Percentiles rank a stretch among this genome's conserved stretches.
Evolutionary conservation across 2,113 vertebrate species (phyloP).

Genomic region (Aythya baeri): DNA sequence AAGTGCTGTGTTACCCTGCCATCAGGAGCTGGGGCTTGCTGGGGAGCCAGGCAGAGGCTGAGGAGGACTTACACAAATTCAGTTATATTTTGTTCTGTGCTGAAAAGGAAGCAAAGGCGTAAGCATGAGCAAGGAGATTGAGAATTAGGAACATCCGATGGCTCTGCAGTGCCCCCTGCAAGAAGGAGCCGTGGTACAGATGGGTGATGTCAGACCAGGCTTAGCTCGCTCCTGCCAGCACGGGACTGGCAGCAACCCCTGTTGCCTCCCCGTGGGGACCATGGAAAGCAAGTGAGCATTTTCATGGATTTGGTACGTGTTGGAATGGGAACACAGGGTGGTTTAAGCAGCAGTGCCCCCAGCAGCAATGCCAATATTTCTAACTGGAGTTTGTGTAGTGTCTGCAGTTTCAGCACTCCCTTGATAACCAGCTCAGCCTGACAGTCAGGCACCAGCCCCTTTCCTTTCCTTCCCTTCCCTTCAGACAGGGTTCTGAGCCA

Average conservation of each 20-base stretch:
- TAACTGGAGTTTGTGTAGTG: background rate
- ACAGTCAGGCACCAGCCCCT: background rate
- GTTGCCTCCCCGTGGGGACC: rapidly evolving
- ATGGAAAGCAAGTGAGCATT: rapidly evolving
- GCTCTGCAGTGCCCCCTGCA: background rate
- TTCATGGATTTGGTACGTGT: background rate
- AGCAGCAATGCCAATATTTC: rapidly evolving
- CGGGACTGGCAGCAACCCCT: rapidly evolving
- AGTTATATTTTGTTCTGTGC: background rate
- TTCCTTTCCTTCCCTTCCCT: rapidly evolving
- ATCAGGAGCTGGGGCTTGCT: background rate
- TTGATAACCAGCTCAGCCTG: background rate
- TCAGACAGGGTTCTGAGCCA: background rate
- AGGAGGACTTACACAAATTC: background rate
- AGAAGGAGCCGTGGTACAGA: rapidly evolving
- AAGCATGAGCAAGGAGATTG: background rate
- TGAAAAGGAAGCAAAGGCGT: background rate
- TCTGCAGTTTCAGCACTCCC: background rate
- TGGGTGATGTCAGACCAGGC: rapidly evolving
- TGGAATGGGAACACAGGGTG: rapidly evolving
- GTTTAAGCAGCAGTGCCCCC: rapidly evolving
- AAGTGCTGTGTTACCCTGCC: no score
- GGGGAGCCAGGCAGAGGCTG: background rate
- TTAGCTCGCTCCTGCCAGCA: background rate
- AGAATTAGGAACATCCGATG: rapidly evolving